Conservation (phyloP, 2,888 invertebrate species). For the Apodemia duryi region DNA sequence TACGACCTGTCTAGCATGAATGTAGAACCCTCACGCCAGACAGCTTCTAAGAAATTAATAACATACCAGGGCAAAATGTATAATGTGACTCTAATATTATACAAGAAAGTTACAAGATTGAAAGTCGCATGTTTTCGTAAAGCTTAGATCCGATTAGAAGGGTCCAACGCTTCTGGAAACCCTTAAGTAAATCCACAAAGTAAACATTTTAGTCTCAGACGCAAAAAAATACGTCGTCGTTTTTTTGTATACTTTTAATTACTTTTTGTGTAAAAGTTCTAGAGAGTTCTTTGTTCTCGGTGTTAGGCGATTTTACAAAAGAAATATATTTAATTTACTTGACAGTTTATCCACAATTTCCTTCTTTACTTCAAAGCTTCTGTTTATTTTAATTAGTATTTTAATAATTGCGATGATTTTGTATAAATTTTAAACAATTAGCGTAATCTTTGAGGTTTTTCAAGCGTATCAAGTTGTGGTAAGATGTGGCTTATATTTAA, state of each 20-base stretch:
- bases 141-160: neutral
- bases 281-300: neutral
- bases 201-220: constrained; percentile 7
- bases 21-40: too few relatives aligned
- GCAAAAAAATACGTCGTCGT: constrained; percentile 6
- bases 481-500: too few relatives aligned
- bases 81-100: neutral
- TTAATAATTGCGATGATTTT: neutral
- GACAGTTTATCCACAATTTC: neutral
- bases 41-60: too few relatives aligned
- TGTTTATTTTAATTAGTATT: constrained; percentile 1
- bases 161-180: constrained; percentile 4
- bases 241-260: constrained; percentile 12
- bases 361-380: neutral
- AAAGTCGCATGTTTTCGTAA: neutral
- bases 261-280: constrained; percentile 4
- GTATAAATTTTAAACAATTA: too few relatives aligned
- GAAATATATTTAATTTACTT: constrained; percentile 5
- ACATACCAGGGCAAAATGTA: too few relatives aligned
- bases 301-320: constrained; percentile 7
- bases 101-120: neutral
- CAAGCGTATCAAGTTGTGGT: too few relatives aligned
- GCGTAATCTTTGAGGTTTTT: too few relatives aligned
- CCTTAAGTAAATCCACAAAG: constrained; percentile 8
- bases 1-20: too few relatives aligned